Evolutionary conservation across 2,888 invertebrate species (phyloP).

Genomic region (Diaphora mendica): DNA sequence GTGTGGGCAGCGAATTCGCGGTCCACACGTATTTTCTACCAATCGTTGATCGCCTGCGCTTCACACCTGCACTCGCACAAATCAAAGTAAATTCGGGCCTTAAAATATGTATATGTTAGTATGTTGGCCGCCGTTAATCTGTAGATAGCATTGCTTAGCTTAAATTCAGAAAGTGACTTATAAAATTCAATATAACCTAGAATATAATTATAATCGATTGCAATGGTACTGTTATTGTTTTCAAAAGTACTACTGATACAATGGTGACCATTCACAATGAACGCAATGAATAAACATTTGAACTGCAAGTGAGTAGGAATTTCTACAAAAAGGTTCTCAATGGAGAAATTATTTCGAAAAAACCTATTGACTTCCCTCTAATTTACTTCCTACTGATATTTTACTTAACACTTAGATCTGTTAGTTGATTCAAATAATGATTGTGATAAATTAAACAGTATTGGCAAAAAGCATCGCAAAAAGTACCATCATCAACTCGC

Average conservation of each 20-base stretch:
- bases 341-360: neutral
- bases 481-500: too few species aligned
- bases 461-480: too few species aligned
- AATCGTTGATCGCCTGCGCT: too few species aligned
- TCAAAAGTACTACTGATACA: neutral
- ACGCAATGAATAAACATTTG: neutral
- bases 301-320: neutral
- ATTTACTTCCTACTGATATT: neutral
- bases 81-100: too few species aligned
- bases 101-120: too few species aligned
- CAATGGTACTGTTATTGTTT: neutral
- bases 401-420: neutral
- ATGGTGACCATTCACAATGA: neutral
- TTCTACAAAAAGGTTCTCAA: neutral
- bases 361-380: neutral
- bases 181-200: too few species aligned
- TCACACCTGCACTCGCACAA: too few species aligned
- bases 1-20: too few species aligned
- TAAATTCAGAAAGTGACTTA: neutral
- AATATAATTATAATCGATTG: neutral
- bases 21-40: too few species aligned
- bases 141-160: too few species aligned
- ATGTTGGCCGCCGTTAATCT: neutral
- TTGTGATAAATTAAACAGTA: neutral
- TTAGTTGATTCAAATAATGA: neutral